Evolutionary conservation across 2,797 vertebrate species (phyloP).

Genomic region (Pangasius larnaudii): DNA sequence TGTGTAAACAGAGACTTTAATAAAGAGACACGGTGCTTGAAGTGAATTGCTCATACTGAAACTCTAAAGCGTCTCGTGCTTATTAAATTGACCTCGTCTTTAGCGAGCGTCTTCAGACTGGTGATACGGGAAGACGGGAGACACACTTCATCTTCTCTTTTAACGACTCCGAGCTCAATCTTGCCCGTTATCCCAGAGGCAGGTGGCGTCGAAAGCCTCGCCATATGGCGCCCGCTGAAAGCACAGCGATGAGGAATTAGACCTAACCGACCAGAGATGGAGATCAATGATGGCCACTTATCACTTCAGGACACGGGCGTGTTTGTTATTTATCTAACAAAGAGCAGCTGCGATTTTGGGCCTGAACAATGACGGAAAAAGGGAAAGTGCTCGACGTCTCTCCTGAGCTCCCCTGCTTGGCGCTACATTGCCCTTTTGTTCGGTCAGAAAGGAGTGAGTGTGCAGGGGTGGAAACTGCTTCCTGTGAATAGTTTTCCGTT

Average conservation of each 20-base stretch:
- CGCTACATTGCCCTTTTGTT: conserved; percentile 37
- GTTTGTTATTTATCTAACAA: conserved; percentile 59
- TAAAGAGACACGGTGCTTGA: neutral
- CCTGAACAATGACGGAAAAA: conserved; percentile 15
- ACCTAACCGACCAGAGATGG: conserved; percentile 65
- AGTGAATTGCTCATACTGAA: neutral
- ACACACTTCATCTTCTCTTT: conserved; percentile 9
- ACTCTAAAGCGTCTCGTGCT: neutral
- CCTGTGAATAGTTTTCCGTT: conserved; percentile 3
- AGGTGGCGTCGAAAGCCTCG: conserved; percentile 71
- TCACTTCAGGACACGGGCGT: conserved; percentile 64
- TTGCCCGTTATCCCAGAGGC: conserved; percentile 61
- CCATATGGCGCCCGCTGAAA: conserved; percentile 73
- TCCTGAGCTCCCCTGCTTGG: neutral
- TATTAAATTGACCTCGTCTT: conserved; percentile 15
- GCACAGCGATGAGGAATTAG: conserved; percentile 69
- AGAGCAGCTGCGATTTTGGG: conserved; percentile 38
- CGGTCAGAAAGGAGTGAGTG: neutral
- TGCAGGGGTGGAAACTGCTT: conserved; percentile 46
- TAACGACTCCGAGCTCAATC: conserved; percentile 26
- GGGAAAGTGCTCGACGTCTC: conserved; percentile 23
- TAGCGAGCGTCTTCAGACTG: neutral
- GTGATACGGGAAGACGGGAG: conserved; percentile 3
- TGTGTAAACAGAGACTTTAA: conserved; percentile 6
- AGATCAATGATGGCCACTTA: conserved; percentile 73